Conservation (phyloP, 2,113 vertebrate genomes). For the Mobula birostris region DNA sequence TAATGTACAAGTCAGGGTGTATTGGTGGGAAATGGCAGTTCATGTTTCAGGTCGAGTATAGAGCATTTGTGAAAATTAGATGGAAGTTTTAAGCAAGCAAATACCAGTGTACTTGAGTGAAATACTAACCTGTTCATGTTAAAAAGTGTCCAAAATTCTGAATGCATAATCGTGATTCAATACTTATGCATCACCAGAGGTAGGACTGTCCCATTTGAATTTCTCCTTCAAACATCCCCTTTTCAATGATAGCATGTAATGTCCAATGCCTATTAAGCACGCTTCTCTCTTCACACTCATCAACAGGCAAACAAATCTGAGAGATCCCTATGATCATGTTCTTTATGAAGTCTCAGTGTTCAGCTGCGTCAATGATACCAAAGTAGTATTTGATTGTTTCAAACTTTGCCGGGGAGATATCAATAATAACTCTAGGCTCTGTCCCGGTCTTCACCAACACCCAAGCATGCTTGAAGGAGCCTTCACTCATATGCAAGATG, state of each 20-base stretch:
- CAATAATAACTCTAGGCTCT: conserved; percentile 69
- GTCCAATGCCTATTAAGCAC: background rate
- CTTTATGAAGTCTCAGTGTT: conserved; percentile 50
- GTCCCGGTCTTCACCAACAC: conserved; percentile 68
- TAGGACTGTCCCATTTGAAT: too few species aligned
- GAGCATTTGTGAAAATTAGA: too few species aligned
- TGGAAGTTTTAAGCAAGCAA: too few species aligned
- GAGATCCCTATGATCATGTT: conserved; percentile 51
- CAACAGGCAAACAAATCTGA: conserved; percentile 38
- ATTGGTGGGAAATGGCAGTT: too few species aligned
- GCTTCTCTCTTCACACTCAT: too few species aligned
- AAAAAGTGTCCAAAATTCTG: background rate
- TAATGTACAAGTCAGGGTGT: too few species aligned
- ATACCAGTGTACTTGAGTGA: too few species aligned
- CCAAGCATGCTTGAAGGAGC: conserved; percentile 75
- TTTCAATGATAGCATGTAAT: background rate
- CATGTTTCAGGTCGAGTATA: too few species aligned
- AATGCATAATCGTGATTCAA: background rate
- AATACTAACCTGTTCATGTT: too few species aligned
- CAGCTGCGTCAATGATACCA: conserved; percentile 47
- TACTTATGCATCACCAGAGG: too few species aligned
- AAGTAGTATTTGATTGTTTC: conserved; percentile 33
- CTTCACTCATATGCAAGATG: conserved; percentile 63
- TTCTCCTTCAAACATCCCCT: too few species aligned
- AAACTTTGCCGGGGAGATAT: conserved; percentile 48